Conservation (phyloP, 92 coral and sea anemone species). For the Epizoanthus fatuus region DNA sequence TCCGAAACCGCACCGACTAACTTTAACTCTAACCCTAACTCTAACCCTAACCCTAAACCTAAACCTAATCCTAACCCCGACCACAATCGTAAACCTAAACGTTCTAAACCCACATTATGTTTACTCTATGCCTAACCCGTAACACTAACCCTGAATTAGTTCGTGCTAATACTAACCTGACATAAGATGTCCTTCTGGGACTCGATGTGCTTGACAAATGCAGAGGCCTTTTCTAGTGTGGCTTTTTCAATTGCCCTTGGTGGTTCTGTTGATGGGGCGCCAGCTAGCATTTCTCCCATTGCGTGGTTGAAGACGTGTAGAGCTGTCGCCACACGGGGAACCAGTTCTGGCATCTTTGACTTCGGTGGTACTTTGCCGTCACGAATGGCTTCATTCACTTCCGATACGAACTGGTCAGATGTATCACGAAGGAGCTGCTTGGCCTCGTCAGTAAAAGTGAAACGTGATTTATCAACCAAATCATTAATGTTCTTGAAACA, state of each 20-base stretch:
- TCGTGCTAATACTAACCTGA: conserved; percentile 37
- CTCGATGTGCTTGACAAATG: conserved; percentile 51
- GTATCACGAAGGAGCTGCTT: conserved; percentile 13
- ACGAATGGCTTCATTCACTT: conserved; percentile 54
- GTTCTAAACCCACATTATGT: no score
- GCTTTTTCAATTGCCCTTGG: conserved; percentile 22
- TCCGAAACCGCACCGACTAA: no score
- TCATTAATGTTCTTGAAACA: background rate
- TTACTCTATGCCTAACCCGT: no score
- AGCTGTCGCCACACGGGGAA: conserved; percentile 63
- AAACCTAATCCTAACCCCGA: no score
- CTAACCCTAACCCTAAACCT: background rate
- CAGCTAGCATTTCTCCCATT: conserved; percentile 47
- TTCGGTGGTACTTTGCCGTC: conserved; percentile 55
- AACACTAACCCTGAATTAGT: no score
- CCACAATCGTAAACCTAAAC: no score
- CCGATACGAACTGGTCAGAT: conserved; percentile 23
- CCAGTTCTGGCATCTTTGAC: conserved; percentile 54
- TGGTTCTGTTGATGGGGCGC: conserved; percentile 23
- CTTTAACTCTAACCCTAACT: background rate
- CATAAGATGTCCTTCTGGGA: conserved; percentile 63
- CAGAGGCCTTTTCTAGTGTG: conserved; percentile 49
- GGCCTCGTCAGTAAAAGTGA: conserved; percentile 31
- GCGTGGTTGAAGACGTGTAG: conserved; percentile 68
- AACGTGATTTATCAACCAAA: background rate